Base-by-base conservation (phyloP, 2,113 vertebrate species). In the Myotis yumanensis region DNA sequence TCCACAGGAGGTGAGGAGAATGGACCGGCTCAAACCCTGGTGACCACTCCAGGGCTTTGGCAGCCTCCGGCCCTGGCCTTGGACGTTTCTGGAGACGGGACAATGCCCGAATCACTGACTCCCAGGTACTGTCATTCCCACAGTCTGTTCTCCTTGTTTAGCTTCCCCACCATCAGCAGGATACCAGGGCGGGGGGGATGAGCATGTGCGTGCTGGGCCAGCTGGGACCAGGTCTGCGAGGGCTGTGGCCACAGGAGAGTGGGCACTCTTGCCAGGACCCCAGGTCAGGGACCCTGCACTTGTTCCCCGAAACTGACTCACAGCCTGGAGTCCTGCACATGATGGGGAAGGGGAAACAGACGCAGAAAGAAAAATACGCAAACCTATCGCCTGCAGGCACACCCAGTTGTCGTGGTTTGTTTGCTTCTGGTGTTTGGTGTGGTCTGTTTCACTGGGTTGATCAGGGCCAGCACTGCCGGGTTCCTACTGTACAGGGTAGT, bases 61-160 rank as follows among this genome's bases (percentile, higher is more conserved):
- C 94, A 95, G 51, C 91, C 89, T 0, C 81, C 88, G 92, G 71
- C 66, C 64, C 76, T 76, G 89, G 30, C 82, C 43, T 23, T 77
- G n/a, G 40, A 77, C 62, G 69, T 72, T 12, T 86, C 95, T 90
- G 64, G 72, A 68, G 82, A 88, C 17, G 80, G 81, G 96, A 88
- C 40, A 0, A 71, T 86, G 84, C 62, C 96, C 72, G 48, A 84
- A 51, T 96, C 96, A 71, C 71, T 95, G 82, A 82, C 90, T 91
- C 83, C 90, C 97, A 98, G 98, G 98, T 98, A 97, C 95, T 89
- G 91, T 91, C 20, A 1, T 16, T 23, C 35, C 15, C 22, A 12
- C 0, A 2, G 71, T 48, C 40, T 8, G 10, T 0, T 54, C 32
- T n/a, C 32, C 25, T 28, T 88, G 8, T 25, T 43, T 16, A 23